Evolutionary conservation across 1,140 invertebrate genomes (phyloP), one percentile per base, ranked within the genome.

Genomic region (Hermetia illucens): DNA sequence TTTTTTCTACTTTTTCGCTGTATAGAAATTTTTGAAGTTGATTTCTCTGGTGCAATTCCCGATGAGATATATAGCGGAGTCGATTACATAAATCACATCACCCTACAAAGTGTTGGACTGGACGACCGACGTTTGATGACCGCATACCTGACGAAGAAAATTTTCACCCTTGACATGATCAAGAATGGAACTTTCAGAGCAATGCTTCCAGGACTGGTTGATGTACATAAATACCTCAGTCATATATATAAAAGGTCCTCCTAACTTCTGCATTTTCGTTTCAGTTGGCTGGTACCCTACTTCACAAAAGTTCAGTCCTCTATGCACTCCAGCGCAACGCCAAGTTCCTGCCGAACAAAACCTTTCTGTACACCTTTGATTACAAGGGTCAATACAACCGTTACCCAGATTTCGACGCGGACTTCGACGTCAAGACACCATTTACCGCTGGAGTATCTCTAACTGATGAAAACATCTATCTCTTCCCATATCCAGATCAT

Each of bases 391-490:
- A 60, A 45, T 59, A 56, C 17, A 59, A 60, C 48, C 47, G 56
- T 4, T 59, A 59, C 38, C 40, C 44, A 2, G 54, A 54, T 17
- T 51, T 60, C 48, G 52, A 55, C 20, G 53, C 58, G 36, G 54
- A 58, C 37, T 53, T 49, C n/a, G 55, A 58, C n/a, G 51, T 56
- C 52, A 53, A 56, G 43, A 58, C 55, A 21, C 56, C 57, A 6
- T 60, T 60, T 33, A 50, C 36, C 25, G 56, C 53, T 2, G 57
- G 57, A 2, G 52, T 59, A 5, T 55, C 54, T 0, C 36, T 60
- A 5, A 60, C 57, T 10, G 56, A 60, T 24, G 57, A 60, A 36
- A 53, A 53, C 1, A 36, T 60, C 1, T 60, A 60, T 34, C 38
- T 60, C 1, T 60, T 60, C 13, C 57, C 57, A 4, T 58, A 60